Conservation (phyloP, 2,888 invertebrate species). For the Nesidiocoris tenuis region DNA sequence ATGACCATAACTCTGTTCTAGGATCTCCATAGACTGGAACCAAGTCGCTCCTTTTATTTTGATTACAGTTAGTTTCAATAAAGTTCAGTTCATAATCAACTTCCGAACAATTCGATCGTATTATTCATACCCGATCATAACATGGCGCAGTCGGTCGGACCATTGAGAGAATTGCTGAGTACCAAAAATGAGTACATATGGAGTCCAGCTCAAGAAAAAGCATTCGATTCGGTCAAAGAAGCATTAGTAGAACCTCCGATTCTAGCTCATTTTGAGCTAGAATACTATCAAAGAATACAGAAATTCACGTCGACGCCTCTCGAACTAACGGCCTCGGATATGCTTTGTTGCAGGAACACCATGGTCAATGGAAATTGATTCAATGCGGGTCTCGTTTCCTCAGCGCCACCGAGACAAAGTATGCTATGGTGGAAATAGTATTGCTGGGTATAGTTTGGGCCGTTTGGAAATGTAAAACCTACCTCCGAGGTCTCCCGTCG, state of each 20-base stretch:
- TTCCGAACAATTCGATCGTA: too few species aligned
- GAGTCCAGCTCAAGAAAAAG: not conserved
- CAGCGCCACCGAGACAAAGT: not conserved
- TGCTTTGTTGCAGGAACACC: not conserved
- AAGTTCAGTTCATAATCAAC: too few species aligned
- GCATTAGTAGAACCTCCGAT: not conserved
- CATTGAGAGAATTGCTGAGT: not conserved
- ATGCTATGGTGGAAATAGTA: constrained; percentile 3
- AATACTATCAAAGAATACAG: constrained; percentile 50
- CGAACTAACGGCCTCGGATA: constrained; percentile 6
- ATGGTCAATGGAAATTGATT: constrained; percentile 1
- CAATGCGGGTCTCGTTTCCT: constrained; percentile 7
- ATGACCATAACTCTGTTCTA: too few species aligned
- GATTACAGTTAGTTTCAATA: too few species aligned
- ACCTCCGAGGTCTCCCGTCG: not conserved
- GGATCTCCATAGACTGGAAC: too few species aligned
- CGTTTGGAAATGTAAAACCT: constrained; percentile 7
- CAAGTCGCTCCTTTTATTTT: too few species aligned
- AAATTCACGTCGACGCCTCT: constrained; percentile 1
- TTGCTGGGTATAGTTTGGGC: not conserved
- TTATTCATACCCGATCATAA: too few species aligned
- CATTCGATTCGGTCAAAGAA: not conserved
- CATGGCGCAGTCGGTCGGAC: too few species aligned
- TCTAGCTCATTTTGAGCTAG: not conserved
- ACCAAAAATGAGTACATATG: not conserved